Evolutionary conservation across 2,888 invertebrate genomes (phyloP), one percentile per base, ranked within the genome.

Genomic region (Lasioglossum leucozonium): DNA sequence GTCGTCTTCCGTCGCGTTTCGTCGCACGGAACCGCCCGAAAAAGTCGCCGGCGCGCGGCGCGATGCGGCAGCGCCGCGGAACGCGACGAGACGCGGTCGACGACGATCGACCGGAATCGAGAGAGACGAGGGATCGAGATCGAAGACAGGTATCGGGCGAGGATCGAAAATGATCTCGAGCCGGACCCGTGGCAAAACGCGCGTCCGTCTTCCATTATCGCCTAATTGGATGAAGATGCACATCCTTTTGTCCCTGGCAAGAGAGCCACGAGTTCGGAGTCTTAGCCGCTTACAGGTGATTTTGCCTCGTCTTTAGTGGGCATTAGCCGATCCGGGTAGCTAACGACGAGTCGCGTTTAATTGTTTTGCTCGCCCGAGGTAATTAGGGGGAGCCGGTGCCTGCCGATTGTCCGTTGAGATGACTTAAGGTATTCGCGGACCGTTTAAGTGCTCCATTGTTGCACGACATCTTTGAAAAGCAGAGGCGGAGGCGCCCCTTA

Each of bases 371-470:
- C 87, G 83, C 91, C 10, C 82, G 91, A 91, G 91, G 92, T 92
- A 93, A 93, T 93, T 92, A 90, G 89, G 84, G 72, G 88, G 87
- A 65, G 88, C 88, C 87, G 84, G 85, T 75, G 90, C 40, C 86
- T 81, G 86, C 81, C 90, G 92, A 92, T 93, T 91, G 91, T 85
- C 90, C 90, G 91, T 92, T 92, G 91, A 87, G 92, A 93, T 93
- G 93, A 93, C 93, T 93, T 89, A 91, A 89, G 91, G 62, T 89
- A 88, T 92, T 93, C 91, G 90, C 88, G 87, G 86, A 30, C 62
- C 87, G 89, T 91, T 91, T 93, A 93, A 94, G 94, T 93, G 94
- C 91, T 89, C 91, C 90, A 94, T 94, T 94, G 93, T 94, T 92
- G 91, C 85, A 88, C 85, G 90, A 91, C 88, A 91, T 92, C 91